Base-by-base conservation (phyloP, 1,140 invertebrate genomes). In the Ceratosolen solmsi region DNA sequence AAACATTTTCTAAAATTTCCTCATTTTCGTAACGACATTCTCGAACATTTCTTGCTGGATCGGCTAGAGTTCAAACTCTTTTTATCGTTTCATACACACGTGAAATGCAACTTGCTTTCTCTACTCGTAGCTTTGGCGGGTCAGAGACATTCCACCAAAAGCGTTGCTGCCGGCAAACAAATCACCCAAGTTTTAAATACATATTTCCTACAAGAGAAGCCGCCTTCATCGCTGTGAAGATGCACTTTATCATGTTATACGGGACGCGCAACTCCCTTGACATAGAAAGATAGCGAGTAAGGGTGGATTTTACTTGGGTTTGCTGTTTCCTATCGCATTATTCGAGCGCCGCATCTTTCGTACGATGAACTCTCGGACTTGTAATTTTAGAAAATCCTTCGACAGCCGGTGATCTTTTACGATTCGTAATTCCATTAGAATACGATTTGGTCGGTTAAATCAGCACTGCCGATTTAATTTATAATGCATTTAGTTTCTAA, bases 141-240 rank as follows among this genome's bases (percentile, higher is more conserved):
- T 86, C 87, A 71, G 86, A 88, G 86, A 88, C 71, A 83, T 85
- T 73, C 71, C 46, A 60, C 41, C 80, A 63, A 82, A 86, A 76
- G 33, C 27, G 9, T 22, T 11, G 25, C 30, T 4, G 20, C 60
- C 36, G 38, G 33, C 68, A 85, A 86, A 88, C 86, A 86, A 88
- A 88, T 89, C 84, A 85, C 75, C 83, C 76, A 89, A 89, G 84
- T 89, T 89, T 89, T 85, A 87, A 89, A 88, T 89, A 89, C 84
- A 71, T 75, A 84, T 87, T 88, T 87, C 86, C 15, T 84, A 75
- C 77, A 30, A 74, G 7, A 49, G 30, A 56, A 74, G 5, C 17
- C 9, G 4, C n/a, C 22, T 60, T 65, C 17, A 1, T 36, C 15
- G 5, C 3, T 65, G 1, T 22, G 17, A 65, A 27, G n/a, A 38